Evolutionary conservation across 2,113 vertebrate genomes (phyloP), one percentile per base, ranked within the genome.

Genomic region (Gorsachius goisagi): DNA sequence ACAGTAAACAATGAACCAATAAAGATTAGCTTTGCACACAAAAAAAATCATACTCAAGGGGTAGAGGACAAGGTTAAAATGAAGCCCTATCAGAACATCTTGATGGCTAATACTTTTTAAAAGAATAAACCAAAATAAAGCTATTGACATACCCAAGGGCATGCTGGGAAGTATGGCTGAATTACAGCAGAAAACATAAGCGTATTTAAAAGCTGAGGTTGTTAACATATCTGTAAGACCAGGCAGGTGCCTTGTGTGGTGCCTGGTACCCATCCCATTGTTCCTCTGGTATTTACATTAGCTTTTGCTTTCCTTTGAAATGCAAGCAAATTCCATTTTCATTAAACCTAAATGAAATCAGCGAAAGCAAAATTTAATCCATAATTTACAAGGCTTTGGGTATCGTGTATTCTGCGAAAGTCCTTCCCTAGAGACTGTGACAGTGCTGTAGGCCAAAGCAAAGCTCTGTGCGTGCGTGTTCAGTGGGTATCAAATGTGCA

Each of bases 281-380:
- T 50, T 73, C n/a, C 47, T 71, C 59, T 85, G 11, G 12, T 74
- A 24, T 81, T 89, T 81, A 56, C 35, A 22, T 84, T 63, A 56
- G 11, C 15, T 91, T 93, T 75, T 93, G 32, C 27, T 50, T 15
- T 83, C 84, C 80, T 89, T 47, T 68, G 60, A 78, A 89, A 71
- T 69, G 44, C 32, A 83, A 80, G 69, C 14, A 64, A 81, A 81
- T 71, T 53, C 45, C 8, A 14, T 82, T 83, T 82, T 88, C 62
- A 79, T 89, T 79, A 91, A 76, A 53, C 24, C 39, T 45, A 82
- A 81, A 87, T 79, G 33, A 89, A 94, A 88, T 52, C 15, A 60
- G 21, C 6, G 20, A 58, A 76, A 93, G 32, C 27, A 89, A 73
- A 85, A 85, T 88, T 85, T 66, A 63, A 80, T 39, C 71, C 37